Evolutionary conservation across 2,888 invertebrate genomes (phyloP).

Genomic region (Notocelia uddmanniana): DNA sequence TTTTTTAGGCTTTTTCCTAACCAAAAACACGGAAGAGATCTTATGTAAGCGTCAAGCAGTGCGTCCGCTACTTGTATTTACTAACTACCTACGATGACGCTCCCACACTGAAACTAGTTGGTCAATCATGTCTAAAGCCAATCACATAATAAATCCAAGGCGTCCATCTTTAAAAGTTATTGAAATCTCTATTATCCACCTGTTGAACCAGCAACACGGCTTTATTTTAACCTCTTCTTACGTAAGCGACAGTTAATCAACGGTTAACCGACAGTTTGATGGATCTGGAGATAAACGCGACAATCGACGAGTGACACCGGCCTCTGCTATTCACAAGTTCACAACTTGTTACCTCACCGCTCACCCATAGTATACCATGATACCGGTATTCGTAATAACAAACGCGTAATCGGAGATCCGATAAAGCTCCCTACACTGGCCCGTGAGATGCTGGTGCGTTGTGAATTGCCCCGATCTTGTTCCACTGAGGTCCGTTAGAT

Average conservation of each 20-base stretch:
- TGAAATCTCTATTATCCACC: constrained; percentile 42
- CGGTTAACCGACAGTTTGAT: constrained; percentile 69
- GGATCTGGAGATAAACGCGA: constrained; percentile 61
- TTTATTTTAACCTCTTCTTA: constrained; percentile 42
- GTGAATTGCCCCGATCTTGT: constrained; percentile 49
- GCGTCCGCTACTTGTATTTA: neutral
- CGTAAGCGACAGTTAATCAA: constrained; percentile 60
- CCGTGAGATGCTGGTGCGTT: neutral
- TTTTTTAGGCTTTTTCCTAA: too few species aligned
- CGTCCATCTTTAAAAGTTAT: constrained; percentile 32
- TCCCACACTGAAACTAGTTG: constrained; percentile 1
- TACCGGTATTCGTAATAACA: neutral
- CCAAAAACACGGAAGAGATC: too few species aligned
- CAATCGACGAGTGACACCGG: constrained; percentile 59
- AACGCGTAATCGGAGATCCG: neutral
- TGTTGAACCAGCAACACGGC: constrained; percentile 35
- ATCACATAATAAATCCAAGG: constrained; percentile 9
- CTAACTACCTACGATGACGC: neutral
- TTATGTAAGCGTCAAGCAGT: neutral
- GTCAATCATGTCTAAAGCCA: constrained; percentile 1
- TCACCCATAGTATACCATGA: neutral
- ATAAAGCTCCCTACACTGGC: neutral
- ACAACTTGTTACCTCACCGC: neutral
- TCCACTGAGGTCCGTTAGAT: constrained; percentile 57
- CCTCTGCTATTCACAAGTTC: constrained; percentile 19